phyloP scores from a whole-genome alignment of 2,888 invertebrate genomes.

The Idaea biselata region DNA sequence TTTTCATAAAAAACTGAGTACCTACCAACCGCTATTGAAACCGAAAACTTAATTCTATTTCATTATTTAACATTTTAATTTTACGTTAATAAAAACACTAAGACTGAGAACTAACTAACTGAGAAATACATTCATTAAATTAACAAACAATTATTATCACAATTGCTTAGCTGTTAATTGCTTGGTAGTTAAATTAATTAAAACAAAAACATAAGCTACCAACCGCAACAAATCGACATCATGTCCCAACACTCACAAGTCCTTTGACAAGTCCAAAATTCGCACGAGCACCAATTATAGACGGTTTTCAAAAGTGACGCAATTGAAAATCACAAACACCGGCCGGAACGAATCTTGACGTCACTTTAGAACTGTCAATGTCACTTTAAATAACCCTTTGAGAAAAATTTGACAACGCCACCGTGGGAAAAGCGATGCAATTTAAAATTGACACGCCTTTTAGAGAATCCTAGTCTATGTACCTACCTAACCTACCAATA shows the following conservation, averaged over 20 bases:
- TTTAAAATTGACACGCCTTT: slow-evolving; percentile 2
- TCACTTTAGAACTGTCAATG: slow-evolving; percentile 71
- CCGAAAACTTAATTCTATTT: no score
- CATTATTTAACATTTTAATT: no score
- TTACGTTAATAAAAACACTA: no score
- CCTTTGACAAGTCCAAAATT: slow-evolving; percentile 32
- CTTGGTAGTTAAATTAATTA: no score
- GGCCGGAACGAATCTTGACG: slow-evolving; percentile 62
- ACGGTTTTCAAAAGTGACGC: slow-evolving; percentile 71
- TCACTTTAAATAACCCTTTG: slow-evolving; percentile 63
- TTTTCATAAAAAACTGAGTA: no score
- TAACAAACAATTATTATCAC: no score
- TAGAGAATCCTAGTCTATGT: not conserved
- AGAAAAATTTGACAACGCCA: slow-evolving; percentile 33
- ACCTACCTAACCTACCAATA: no score
- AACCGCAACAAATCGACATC: slow-evolving; percentile 14
- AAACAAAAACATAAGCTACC: not conserved
- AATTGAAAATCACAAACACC: slow-evolving; percentile 39
- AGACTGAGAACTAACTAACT: no score
- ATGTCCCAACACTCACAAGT: not conserved
- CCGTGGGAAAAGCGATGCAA: slow-evolving; percentile 50
- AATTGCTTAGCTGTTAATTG: no score
- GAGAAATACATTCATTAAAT: no score
- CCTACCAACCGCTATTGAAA: no score
- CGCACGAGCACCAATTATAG: slow-evolving; percentile 69